Evolutionary conservation across 2,113 vertebrate genomes (phyloP).

Genomic region (Laterallus jamaicensis): DNA sequence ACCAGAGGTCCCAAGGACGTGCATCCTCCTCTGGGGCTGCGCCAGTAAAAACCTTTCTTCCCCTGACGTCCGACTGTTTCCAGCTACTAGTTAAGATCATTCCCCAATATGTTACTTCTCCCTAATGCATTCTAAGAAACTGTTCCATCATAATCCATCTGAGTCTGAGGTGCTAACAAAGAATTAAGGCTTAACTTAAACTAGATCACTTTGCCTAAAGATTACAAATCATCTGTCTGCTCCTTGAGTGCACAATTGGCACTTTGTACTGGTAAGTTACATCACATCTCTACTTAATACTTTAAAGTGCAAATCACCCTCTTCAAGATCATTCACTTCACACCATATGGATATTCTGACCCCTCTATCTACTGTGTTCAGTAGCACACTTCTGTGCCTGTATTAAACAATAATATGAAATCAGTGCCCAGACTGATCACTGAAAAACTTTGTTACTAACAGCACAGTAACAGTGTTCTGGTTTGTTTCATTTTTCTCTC

Average conservation of each 20-base stretch:
- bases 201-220: not conserved
- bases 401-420: not conserved
- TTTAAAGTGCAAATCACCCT: not conserved
- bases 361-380: not conserved
- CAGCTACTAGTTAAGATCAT: not conserved
- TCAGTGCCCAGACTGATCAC: not conserved
- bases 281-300: not conserved
- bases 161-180: not conserved
- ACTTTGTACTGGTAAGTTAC: not conserved
- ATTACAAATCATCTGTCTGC: not conserved
- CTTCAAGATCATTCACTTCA: not conserved
- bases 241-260: not conserved
- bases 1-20: not conserved
- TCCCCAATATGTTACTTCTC: not conserved
- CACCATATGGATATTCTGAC: not conserved
- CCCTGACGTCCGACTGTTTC: not conserved
- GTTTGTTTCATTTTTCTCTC: not conserved
- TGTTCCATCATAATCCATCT: not conserved
- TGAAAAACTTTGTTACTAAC: not conserved
- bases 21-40: not conserved
- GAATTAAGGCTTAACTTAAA: not conserved
- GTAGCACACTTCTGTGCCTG: not conserved
- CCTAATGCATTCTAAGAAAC: not conserved
- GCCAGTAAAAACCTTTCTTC: not conserved
- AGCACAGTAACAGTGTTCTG: not conserved